A percentile compares a stretch with the other conserved stretches of the same genome.
phyloP scores from a whole-genome alignment of 2,113 vertebrate genomes.

The Thunnus maccoyii region DNA sequence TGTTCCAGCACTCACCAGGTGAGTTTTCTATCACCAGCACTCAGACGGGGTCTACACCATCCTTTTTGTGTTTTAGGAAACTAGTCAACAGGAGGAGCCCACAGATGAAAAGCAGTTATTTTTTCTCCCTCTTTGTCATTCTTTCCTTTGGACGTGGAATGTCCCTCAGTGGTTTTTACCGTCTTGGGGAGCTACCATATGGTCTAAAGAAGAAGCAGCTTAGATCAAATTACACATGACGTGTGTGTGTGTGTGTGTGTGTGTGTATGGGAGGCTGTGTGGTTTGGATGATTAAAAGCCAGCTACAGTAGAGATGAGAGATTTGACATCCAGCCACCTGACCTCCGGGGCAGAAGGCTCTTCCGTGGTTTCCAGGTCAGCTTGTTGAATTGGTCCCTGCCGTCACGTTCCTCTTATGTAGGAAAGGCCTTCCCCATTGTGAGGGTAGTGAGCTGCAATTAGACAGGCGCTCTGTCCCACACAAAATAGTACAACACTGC shows the following conservation, averaged over 20 bases:
- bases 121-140: conserved; percentile 10
- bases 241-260: background rate
- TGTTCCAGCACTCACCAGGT: conserved; percentile 78
- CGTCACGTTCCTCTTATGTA: background rate
- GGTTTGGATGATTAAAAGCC: conserved; percentile 58
- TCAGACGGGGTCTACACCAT: background rate
- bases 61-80: conserved; percentile 11
- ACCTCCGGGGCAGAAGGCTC: conserved; percentile 14
- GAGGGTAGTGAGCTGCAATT: too few species aligned
- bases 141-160: conserved; percentile 5
- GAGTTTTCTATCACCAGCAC: conserved; percentile 18
- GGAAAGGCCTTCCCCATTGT: background rate
- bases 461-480: too few species aligned
- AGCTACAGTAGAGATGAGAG: conserved; percentile 43
- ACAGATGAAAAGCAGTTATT: conserved; percentile 25
- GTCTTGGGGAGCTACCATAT: conserved; percentile 31
- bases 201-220: conserved; percentile 38
- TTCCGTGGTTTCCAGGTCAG: conserved; percentile 24
- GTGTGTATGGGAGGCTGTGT: conserved; percentile 20
- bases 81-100: conserved; percentile 18
- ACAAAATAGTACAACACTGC: too few species aligned
- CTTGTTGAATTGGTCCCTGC: background rate
- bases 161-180: conserved; percentile 24
- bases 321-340: conserved; percentile 41
- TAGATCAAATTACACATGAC: conserved; percentile 47